phyloP scores from a whole-genome alignment of 2,113 vertebrate genomes.

The Corythornis cristatus region DNA sequence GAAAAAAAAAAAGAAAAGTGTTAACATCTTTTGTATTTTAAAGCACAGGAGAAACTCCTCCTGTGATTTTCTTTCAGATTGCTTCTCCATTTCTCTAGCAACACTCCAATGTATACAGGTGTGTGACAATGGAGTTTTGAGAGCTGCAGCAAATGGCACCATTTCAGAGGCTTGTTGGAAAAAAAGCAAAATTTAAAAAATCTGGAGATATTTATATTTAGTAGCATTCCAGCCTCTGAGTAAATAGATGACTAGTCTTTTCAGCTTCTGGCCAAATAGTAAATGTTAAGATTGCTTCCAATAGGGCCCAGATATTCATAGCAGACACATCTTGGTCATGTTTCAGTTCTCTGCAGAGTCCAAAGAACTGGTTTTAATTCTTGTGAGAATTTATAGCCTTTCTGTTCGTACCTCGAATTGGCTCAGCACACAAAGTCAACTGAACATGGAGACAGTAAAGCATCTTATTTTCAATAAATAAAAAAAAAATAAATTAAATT shows the following conservation, averaged over 20 bases:
- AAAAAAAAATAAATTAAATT: not conserved
- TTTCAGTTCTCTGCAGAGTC: not conserved
- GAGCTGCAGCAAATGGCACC: not conserved
- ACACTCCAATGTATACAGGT: not conserved
- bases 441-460: not conserved
- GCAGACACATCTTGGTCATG: not conserved
- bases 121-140: not conserved
- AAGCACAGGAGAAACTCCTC: not conserved
- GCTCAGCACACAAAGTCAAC: not conserved
- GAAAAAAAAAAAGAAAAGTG: not conserved
- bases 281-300: not conserved
- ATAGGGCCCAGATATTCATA: not conserved
- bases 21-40: not conserved
- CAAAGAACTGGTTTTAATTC: constrained; percentile 20
- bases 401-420: not conserved
- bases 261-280: not conserved
- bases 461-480: not conserved
- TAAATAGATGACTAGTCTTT: constrained; percentile 9
- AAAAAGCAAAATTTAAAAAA: not conserved
- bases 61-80: not conserved
- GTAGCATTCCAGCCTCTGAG: not conserved
- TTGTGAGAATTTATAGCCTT: constrained; percentile 14
- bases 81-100: not conserved
- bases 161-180: not conserved
- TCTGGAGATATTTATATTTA: constrained; percentile 9